Evolutionary conservation across 2,888 invertebrate species (phyloP).

Genomic region (Ceriagrion tenellum): DNA sequence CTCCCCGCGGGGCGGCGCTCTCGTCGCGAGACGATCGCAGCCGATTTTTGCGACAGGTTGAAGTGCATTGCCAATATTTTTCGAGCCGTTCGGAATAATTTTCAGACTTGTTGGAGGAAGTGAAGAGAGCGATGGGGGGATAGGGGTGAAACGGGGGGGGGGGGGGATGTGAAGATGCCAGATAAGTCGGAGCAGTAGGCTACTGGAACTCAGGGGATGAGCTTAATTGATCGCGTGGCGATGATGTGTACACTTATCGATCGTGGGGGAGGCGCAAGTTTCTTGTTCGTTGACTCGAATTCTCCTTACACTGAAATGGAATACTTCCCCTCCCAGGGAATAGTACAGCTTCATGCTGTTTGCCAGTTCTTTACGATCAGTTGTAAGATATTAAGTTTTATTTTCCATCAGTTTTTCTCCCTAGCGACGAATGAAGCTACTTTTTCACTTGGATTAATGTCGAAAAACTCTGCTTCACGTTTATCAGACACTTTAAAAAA

Average conservation of each 20-base stretch:
- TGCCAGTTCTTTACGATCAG: too few species aligned
- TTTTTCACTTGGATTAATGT: too few species aligned
- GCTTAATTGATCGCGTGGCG: slow-evolving; percentile 15
- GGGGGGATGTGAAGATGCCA: not conserved
- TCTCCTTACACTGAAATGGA: too few species aligned
- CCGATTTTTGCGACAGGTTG: slow-evolving; percentile 12
- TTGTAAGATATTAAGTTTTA: too few species aligned
- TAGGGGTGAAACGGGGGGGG: not conserved
- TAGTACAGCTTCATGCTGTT: too few species aligned
- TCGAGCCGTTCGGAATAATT: slow-evolving; percentile 7
- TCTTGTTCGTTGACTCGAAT: not conserved
- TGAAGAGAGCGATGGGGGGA: not conserved
- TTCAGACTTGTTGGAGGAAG: slow-evolving; percentile 25
- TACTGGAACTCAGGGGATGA: slow-evolving; percentile 29
- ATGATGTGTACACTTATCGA: slow-evolving; percentile 10
- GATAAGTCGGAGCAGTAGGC: slow-evolving; percentile 18
- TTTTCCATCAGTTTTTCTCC: too few species aligned
- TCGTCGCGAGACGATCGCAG: slow-evolving; percentile 32
- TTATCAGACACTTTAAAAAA: too few species aligned
- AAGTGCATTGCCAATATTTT: slow-evolving; percentile 54
- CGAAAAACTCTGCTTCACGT: too few species aligned
- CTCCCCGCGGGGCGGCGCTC: not conserved
- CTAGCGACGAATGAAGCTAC: too few species aligned
- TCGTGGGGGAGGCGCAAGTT: not conserved
- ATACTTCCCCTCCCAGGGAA: too few species aligned